phyloP scores from a whole-genome alignment of 2,113 vertebrate species.

The Egretta garzetta region DNA sequence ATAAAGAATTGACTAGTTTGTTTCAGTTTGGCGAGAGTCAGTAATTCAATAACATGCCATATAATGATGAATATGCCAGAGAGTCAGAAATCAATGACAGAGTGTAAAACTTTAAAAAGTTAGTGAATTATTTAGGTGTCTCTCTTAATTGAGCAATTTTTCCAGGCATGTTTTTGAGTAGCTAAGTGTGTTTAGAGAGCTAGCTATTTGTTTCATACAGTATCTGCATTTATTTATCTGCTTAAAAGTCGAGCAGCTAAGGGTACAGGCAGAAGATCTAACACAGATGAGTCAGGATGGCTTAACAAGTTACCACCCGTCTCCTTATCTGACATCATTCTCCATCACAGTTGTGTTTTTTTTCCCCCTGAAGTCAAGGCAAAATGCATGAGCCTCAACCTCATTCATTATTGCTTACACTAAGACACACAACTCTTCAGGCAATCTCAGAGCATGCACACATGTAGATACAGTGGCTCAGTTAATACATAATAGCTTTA shows the following conservation, averaged over 20 bases:
- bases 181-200: neutral
- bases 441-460: neutral
- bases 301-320: neutral
- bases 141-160: constrained; percentile 8
- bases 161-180: neutral
- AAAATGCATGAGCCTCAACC: neutral
- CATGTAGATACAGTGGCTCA: neutral
- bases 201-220: neutral
- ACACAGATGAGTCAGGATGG: neutral
- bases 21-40: neutral
- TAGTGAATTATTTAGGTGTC: constrained; percentile 21
- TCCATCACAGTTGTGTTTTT: neutral
- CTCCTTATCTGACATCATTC: neutral
- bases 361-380: neutral
- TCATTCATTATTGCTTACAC: neutral
- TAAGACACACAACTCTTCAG: neutral
- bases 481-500: neutral
- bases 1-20: neutral
- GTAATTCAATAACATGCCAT: constrained; percentile 4
- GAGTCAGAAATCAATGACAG: constrained; percentile 25
- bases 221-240: neutral
- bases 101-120: constrained; percentile 1
- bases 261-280: neutral
- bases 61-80: neutral
- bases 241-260: neutral